phyloP scores from a whole-genome alignment of 2,797 vertebrate species.

The Cyclopterus lumpus region DNA sequence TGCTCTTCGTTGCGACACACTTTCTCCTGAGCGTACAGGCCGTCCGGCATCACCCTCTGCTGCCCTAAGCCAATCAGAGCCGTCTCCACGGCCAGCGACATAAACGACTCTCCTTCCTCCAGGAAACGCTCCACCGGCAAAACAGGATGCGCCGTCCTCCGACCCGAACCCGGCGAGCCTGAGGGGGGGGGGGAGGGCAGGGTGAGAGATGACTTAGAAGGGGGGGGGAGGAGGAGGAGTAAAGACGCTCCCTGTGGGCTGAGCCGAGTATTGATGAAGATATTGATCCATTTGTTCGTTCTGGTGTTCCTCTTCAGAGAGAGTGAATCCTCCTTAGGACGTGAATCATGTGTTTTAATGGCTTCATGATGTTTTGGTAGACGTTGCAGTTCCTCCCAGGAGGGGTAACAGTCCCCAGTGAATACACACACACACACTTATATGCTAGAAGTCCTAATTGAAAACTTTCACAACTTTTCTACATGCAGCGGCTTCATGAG shows the following conservation, averaged over 20 bases:
- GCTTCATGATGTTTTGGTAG: slow-evolving; percentile 78
- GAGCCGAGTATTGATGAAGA: slow-evolving; percentile 58
- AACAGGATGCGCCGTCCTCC: slow-evolving; percentile 86
- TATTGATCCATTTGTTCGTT: slow-evolving; percentile 67
- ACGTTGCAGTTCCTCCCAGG: slow-evolving; percentile 63
- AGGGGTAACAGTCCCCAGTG: slow-evolving; percentile 49
- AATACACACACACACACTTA: not conserved
- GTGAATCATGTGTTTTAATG: slow-evolving; percentile 74
- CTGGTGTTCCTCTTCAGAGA: slow-evolving; percentile 39
- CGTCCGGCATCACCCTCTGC: slow-evolving; percentile 95
- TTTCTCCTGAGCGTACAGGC: slow-evolving; percentile 96
- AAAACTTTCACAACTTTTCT: slow-evolving; percentile 43
- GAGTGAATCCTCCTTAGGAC: slow-evolving; percentile 61
- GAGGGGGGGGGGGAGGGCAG: slow-evolving; percentile 30
- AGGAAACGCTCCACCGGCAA: slow-evolving; percentile 86
- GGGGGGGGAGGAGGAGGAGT: not conserved
- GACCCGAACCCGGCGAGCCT: slow-evolving; percentile 75
- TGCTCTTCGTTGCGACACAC: slow-evolving; percentile 96
- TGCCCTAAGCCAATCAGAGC: slow-evolving; percentile 93
- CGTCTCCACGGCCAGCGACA: slow-evolving; percentile 91
- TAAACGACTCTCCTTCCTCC: slow-evolving; percentile 92
- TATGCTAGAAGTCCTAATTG: slow-evolving; percentile 47
- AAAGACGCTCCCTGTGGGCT: slow-evolving; percentile 36
- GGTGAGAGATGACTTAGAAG: slow-evolving; percentile 21
- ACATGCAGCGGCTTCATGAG: not conserved